These are phyloP conservation scores for Diacarnus erythraeanus DNA, from an alignment of 37 sponge, comb jelly and placozoan species.

Conservation along the genomic window DNA sequence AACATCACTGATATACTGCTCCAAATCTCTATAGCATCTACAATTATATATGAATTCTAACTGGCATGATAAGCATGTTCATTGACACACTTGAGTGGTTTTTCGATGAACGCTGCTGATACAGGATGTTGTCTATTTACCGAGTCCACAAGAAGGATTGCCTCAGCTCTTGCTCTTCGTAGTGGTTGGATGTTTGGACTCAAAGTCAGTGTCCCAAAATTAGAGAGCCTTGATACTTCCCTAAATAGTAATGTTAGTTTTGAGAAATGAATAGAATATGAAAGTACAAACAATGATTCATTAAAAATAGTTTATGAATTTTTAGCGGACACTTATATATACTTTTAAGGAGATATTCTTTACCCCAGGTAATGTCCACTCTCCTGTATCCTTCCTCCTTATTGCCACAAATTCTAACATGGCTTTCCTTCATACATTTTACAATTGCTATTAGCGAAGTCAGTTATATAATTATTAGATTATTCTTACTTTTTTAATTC, in stretches of 20 bases:
- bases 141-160: not conserved
- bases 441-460: not conserved
- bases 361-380: conserved; percentile 99
- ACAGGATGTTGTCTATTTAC: not conserved
- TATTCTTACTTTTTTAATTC: not conserved
- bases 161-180: not conserved
- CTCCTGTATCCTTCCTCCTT: conserved; percentile 84
- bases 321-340: too few relatives aligned
- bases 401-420: conserved; percentile 95
- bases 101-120: not conserved
- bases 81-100: not conserved
- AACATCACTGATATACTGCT: conserved; percentile 28
- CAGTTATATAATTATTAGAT: not conserved
- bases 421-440: conserved; percentile 70
- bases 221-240: not conserved
- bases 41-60: too few relatives aligned
- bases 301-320: not conserved
- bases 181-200: not conserved
- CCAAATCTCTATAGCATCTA: not conserved
- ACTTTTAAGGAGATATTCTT: too few relatives aligned
- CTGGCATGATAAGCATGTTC: too few relatives aligned
- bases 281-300: not conserved
- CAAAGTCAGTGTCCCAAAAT: not conserved
- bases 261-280: too few relatives aligned
- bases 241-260: not conserved